Evolutionary conservation across 2,113 vertebrate species (phyloP).

Genomic region (Etheostoma spectabile): DNA sequence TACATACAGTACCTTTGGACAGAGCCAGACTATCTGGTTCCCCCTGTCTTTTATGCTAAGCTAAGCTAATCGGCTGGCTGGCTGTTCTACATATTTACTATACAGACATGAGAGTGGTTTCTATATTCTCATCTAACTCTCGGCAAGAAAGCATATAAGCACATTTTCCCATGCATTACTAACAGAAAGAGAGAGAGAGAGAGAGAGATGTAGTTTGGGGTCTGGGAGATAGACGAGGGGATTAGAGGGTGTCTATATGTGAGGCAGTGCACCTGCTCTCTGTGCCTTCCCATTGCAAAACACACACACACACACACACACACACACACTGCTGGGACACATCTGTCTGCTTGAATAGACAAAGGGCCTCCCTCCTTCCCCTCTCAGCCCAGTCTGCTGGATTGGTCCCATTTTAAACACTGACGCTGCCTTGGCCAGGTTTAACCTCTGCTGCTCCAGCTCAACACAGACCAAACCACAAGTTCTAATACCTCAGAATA

Average conservation of each 20-base stretch:
- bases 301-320: constrained; percentile 6
- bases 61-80: neutral
- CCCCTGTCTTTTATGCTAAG: neutral
- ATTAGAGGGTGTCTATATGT: constrained; percentile 77
- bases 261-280: constrained; percentile 80
- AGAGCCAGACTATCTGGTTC: neutral
- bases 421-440: constrained; percentile 45
- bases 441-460: constrained; percentile 46
- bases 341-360: constrained; percentile 71
- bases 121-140: neutral
- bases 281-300: constrained; percentile 42
- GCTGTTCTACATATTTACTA: too few relatives aligned
- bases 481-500: constrained; percentile 1
- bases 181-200: neutral
- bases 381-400: constrained; percentile 68
- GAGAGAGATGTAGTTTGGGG: constrained; percentile 24
- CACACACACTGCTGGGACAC: constrained; percentile 50
- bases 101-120: too few relatives aligned
- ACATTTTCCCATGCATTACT: too few relatives aligned
- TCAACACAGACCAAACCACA: constrained; percentile 4
- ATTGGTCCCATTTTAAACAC: constrained; percentile 72
- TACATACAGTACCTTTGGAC: neutral
- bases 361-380: constrained; percentile 30
- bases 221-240: constrained; percentile 66
- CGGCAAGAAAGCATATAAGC: neutral